phyloP scores from a whole-genome alignment of 2,888 invertebrate genomes.

The Orgyia antiqua region DNA sequence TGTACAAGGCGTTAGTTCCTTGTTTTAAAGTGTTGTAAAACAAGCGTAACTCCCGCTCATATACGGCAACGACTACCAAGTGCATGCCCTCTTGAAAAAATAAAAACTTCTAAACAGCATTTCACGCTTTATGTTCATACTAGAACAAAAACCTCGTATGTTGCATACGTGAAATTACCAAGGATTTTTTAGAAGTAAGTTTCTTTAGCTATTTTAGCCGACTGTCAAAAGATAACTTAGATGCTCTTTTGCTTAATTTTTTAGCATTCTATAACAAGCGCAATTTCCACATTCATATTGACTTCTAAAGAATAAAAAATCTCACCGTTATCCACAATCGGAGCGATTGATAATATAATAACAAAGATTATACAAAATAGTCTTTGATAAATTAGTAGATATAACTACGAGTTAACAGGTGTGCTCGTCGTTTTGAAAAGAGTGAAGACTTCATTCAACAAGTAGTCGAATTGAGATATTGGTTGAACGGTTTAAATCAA shows the following conservation, averaged over 20 bases:
- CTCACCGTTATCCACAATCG: too few relatives aligned
- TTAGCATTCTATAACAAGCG: too few relatives aligned
- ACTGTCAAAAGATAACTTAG: too few relatives aligned
- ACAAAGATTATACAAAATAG: too few relatives aligned
- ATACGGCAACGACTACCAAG: conserved; percentile 27
- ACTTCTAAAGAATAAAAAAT: too few relatives aligned
- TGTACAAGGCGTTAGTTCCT: conserved; percentile 61
- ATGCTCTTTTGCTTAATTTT: too few relatives aligned
- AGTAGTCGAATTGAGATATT: too few relatives aligned
- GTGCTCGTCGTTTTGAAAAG: conserved; percentile 2
- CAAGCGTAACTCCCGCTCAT: conserved; percentile 50
- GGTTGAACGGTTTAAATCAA: too few relatives aligned
- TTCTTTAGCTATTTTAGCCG: too few relatives aligned
- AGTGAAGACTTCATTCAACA: conserved; percentile 6
- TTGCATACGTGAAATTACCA: conserved; percentile 4
- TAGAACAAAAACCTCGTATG: conserved; percentile 12
- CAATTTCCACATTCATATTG: too few relatives aligned
- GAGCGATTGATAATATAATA: too few relatives aligned
- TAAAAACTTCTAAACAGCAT: conserved; percentile 36
- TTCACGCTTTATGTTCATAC: conserved; percentile 32
- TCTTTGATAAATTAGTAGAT: too few relatives aligned
- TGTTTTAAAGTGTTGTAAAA: conserved; percentile 76
- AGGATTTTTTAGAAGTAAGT: conserved; percentile 3
- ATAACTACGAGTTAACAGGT: conserved; percentile 5
- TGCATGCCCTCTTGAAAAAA: conserved; percentile 49